Percentiles rank a stretch among this genome's conserved stretches.
These are phyloP conservation scores for Copidosoma floridanum DNA, from an alignment of 1,140 invertebrate genomes.

Conservation along the genomic window DNA sequence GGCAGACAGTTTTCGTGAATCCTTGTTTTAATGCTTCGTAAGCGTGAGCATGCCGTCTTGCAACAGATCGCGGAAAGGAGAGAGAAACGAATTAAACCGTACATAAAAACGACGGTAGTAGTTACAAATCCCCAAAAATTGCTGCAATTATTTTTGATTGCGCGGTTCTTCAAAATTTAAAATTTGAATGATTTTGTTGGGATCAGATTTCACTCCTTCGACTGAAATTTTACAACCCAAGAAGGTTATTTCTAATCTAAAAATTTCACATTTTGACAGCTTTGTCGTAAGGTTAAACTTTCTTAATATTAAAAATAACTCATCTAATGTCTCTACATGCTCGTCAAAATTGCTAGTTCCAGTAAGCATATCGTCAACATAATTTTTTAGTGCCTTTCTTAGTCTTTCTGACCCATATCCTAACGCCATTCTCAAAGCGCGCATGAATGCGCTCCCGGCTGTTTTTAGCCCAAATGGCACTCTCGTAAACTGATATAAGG, in stretches of 20 bases:
- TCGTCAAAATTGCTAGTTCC: too few relatives aligned
- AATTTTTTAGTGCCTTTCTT: too few relatives aligned
- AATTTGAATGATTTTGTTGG: not conserved
- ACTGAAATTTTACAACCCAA: not conserved
- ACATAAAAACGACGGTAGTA: conserved; percentile 27
- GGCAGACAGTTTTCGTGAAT: conserved; percentile 14
- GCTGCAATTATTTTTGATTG: conserved; percentile 26
- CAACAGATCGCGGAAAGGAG: conserved; percentile 26
- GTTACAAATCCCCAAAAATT: conserved; percentile 26
- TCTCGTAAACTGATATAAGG: conserved; percentile 4
- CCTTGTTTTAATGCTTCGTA: conserved; percentile 24
- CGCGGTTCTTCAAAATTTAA: conserved; percentile 5
- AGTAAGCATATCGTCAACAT: too few relatives aligned
- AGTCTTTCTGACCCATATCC: not conserved
- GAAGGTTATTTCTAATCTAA: not conserved
- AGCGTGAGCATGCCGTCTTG: conserved; percentile 11
- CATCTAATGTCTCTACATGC: too few relatives aligned
- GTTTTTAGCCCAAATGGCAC: conserved; percentile 15
- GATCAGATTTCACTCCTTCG: not conserved
- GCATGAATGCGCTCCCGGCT: conserved; percentile 6
- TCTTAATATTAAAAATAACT: too few relatives aligned
- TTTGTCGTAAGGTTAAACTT: not conserved
- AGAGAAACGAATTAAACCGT: conserved; percentile 10
- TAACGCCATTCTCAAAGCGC: not conserved
- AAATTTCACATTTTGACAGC: not conserved